phyloP scores from a whole-genome alignment of 2,888 invertebrate species.

The Anoplius nigerrimus region DNA sequence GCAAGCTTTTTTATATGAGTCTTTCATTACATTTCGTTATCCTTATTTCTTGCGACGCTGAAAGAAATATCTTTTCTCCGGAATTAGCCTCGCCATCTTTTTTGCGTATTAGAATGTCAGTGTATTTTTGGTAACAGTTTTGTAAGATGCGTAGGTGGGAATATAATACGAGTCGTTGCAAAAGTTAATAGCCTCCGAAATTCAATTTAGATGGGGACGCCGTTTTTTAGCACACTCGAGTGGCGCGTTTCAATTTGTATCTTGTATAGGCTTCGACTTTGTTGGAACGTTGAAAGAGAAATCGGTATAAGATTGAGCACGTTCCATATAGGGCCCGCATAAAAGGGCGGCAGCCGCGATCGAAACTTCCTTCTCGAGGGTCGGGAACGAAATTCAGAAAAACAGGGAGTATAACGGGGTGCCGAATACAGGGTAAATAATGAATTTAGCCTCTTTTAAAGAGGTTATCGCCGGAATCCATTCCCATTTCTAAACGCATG shows the following conservation, averaged over 20 bases:
- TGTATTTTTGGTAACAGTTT: too few species aligned
- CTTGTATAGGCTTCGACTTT: constrained; percentile 10
- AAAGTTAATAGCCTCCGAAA: too few species aligned
- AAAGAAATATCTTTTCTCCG: too few species aligned
- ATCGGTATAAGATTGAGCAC: constrained; percentile 27
- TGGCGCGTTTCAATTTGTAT: too few species aligned
- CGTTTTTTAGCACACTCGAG: not conserved
- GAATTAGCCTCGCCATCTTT: too few species aligned
- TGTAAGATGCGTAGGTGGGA: too few species aligned
- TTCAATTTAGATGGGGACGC: too few species aligned
- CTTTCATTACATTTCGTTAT: not conserved
- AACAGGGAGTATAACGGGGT: constrained; percentile 25
- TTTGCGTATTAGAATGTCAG: too few species aligned
- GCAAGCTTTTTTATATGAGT: too few species aligned
- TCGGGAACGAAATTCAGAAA: constrained; percentile 22
- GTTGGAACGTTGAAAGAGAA: constrained; percentile 35
- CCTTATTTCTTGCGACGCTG: too few species aligned
- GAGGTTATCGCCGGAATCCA: constrained; percentile 59
- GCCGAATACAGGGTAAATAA: constrained; percentile 49
- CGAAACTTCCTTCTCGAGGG: constrained; percentile 38
- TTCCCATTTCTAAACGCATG: constrained; percentile 54
- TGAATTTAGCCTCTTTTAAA: constrained; percentile 60
- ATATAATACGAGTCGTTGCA: too few species aligned
- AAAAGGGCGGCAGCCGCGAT: constrained; percentile 29
- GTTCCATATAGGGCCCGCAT: constrained; percentile 23